Evolutionary conservation across 2,113 vertebrate genomes (phyloP), one percentile per base, ranked within the genome.

Genomic region (Nothobranchius kuhntae): DNA sequence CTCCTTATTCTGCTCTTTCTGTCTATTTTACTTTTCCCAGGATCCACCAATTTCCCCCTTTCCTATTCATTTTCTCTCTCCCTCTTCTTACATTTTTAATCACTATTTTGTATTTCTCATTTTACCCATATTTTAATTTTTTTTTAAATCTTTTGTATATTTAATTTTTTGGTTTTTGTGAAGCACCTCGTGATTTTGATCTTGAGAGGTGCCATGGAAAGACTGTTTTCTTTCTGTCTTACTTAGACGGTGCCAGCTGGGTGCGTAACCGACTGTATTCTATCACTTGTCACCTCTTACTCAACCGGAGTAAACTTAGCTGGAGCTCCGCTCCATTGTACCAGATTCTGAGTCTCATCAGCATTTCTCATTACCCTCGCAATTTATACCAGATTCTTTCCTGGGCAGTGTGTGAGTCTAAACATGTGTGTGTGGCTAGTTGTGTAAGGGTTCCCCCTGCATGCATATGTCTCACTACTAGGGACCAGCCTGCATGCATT

Each of bases 401-500:
- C 57, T 36, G 67, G 57, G 64, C 26, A 35, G 15, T 45, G 56
- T 69, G 67, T 70, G 59, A 50, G 45, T 70, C n/a, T 61, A 36
- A 61, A 46, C 42, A 30, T 30, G 53, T 56, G 40, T 53, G 57
- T 62, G 46, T 53, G 61, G 52, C 54, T 53, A 48, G 61, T 76
- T 73, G 75, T 75, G 78, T 62, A 69, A 79, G 72, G 77, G 75
- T 68, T 83, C 80, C 71, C 52, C 71, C 10, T 9, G 65, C 67
- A 69, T 71, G 74, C 66, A 81, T 65, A 73, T 40, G 63, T 56
- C 68, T 77, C 48, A 60, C 61, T 63, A 54, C 73, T 74, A 73
- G 75, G 56, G 64, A 60, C 72, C 77, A 61, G 74, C 80, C 63
- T 71, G n/a, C 69, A 82, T 51, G 82, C 87, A 88, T 82, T 89